These are phyloP conservation scores for Marmota monax DNA, from an alignment of 2,113 vertebrate species.

Conservation along the genomic window DNA sequence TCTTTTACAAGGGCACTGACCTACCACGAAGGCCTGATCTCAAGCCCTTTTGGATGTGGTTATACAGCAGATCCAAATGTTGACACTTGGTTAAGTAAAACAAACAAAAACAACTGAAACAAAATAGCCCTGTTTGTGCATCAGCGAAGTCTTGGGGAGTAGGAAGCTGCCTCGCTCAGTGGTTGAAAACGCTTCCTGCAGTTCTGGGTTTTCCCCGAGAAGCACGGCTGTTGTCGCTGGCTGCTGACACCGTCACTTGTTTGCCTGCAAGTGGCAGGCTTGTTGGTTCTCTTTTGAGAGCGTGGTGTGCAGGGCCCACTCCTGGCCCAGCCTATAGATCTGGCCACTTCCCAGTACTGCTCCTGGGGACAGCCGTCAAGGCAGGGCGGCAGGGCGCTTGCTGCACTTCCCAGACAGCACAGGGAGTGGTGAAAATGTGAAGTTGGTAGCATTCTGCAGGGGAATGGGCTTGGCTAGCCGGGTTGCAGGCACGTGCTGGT, in stretches of 20 bases:
- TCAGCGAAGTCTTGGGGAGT: background rate
- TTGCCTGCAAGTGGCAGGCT: background rate
- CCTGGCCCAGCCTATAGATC: background rate
- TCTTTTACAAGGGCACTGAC: background rate
- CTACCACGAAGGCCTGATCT: no score
- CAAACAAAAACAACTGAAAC: no score
- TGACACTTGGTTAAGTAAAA: background rate
- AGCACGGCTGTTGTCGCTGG: background rate
- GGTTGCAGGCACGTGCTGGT: background rate
- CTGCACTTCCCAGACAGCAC: background rate
- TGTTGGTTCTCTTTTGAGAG: background rate
- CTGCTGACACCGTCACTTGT: background rate
- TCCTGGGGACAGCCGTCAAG: background rate
- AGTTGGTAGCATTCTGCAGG: background rate
- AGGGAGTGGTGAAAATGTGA: background rate
- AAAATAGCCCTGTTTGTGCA: background rate
- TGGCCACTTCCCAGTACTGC: background rate
- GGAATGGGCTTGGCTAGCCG: no score
- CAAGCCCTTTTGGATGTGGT: background rate
- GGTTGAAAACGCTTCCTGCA: background rate
- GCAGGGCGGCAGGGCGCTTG: background rate
- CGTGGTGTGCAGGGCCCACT: fast-evolving
- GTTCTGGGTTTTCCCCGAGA: background rate
- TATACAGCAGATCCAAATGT: background rate
- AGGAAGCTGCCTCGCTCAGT: background rate